Evolutionary conservation across 1,140 invertebrate species (phyloP).

Genomic region (Batillaria attramentaria): DNA sequence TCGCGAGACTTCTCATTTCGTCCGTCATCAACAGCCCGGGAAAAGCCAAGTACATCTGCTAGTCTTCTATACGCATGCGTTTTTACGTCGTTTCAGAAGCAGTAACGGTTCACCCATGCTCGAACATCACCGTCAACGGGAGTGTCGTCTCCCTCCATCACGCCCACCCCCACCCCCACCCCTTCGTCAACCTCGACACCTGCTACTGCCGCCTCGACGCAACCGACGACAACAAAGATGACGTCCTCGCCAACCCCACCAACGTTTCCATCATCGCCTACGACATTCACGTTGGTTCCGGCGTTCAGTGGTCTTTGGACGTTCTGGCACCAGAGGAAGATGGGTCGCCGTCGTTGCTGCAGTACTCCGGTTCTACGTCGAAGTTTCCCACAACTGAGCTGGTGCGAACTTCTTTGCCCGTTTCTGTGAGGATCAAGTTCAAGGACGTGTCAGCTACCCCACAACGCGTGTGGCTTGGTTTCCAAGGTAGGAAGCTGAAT

Average conservation of each 20-base stretch:
- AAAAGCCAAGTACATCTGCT: not conserved
- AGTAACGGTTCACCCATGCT: slow-evolving; percentile 10
- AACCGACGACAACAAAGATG: too few relatives aligned
- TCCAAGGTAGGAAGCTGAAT: slow-evolving; percentile 22
- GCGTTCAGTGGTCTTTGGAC: not conserved
- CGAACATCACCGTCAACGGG: not conserved
- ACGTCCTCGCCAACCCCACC: not conserved
- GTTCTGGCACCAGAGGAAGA: not conserved
- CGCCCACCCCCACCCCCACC: not conserved
- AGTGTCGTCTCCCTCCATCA: not conserved
- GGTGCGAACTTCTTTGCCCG: not conserved
- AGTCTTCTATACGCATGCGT: not conserved
- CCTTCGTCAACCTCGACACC: not conserved
- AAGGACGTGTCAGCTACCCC: not conserved
- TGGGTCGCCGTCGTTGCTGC: not conserved
- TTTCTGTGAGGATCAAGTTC: not conserved
- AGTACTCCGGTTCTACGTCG: not conserved
- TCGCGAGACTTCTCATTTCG: too few relatives aligned
- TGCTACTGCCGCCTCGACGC: slow-evolving; percentile 24
- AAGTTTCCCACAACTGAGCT: not conserved
- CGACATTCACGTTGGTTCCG: not conserved
- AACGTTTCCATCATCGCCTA: not conserved
- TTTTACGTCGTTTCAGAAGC: slow-evolving; percentile 11
- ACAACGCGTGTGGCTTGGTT: slow-evolving; percentile 20
- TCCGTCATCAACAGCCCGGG: too few relatives aligned